These are phyloP conservation scores for Drosophila seguyi DNA, from an alignment of 1,140 invertebrate species.

Conservation along the genomic window DNA sequence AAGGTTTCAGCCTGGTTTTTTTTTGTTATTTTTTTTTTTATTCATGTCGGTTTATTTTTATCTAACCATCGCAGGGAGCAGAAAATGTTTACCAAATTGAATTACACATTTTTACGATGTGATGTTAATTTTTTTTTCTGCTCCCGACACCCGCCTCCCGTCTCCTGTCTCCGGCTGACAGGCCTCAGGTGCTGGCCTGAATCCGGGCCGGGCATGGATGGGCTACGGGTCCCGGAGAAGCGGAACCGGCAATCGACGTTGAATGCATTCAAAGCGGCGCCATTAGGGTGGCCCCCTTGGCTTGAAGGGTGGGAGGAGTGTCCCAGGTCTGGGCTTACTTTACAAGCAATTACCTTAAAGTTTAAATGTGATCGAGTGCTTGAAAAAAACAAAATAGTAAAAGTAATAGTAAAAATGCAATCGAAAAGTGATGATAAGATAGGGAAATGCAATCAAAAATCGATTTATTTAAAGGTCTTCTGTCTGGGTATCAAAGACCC, in stretches of 20 bases:
- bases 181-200: conserved; percentile 27
- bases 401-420: not conserved
- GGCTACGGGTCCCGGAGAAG: not conserved
- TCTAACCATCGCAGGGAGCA: conserved; percentile 25
- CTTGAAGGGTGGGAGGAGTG: not conserved
- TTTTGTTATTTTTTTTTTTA: not conserved
- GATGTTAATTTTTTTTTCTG: conserved; percentile 13
- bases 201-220: not conserved
- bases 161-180: not conserved
- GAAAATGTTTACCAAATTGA: conserved; percentile 56
- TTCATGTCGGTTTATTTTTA: conserved; percentile 25
- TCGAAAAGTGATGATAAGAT: not conserved
- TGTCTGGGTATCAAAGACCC: not conserved
- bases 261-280: conserved; percentile 33
- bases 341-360: conserved; percentile 8
- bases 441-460: not conserved
- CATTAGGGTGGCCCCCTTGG: conserved; percentile 6
- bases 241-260: conserved; percentile 9
- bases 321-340: not conserved
- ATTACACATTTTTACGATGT: conserved; percentile 52
- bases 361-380: conserved; percentile 6
- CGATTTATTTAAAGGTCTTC: conserved; percentile 4
- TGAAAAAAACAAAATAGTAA: not conserved
- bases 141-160: not conserved
- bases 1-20: conserved; percentile 26